These are phyloP conservation scores for Bombyx mandarina DNA, from an alignment of 1,140 invertebrate genomes.

Conservation along the genomic window DNA sequence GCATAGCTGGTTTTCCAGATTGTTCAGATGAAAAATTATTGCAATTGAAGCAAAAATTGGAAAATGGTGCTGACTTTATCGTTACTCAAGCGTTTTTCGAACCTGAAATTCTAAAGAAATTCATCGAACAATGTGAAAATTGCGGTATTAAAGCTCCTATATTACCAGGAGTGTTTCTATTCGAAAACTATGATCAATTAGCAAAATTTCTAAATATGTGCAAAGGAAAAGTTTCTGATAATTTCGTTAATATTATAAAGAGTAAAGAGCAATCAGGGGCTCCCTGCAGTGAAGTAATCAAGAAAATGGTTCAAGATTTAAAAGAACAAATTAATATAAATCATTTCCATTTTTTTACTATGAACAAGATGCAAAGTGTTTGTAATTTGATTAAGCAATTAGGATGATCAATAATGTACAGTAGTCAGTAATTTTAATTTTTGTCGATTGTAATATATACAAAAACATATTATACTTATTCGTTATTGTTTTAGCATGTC, in stretches of 20 bases:
- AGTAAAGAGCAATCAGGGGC: conserved; percentile 10
- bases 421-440: neutral
- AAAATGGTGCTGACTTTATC: conserved; percentile 54
- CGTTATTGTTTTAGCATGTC: no score
- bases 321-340: conserved; percentile 13
- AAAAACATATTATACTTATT: no score
- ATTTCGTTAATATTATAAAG: conserved; percentile 21
- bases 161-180: conserved; percentile 52
- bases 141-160: conserved; percentile 38
- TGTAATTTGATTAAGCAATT: conserved; percentile 23
- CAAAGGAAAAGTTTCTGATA: conserved; percentile 32
- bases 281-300: conserved; percentile 26
- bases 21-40: conserved; percentile 30
- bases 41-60: conserved; percentile 46
- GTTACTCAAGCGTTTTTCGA: conserved; percentile 64
- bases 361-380: conserved; percentile 39
- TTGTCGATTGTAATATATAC: neutral
- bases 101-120: conserved; percentile 26
- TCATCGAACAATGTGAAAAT: conserved; percentile 34
- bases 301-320: conserved; percentile 25
- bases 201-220: conserved; percentile 36
- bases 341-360: conserved; percentile 52
- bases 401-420: neutral
- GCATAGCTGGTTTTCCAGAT: conserved; percentile 49
- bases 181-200: conserved; percentile 38